Conservation (phyloP, 2,888 invertebrate species). For the Allygus modestus region DNA sequence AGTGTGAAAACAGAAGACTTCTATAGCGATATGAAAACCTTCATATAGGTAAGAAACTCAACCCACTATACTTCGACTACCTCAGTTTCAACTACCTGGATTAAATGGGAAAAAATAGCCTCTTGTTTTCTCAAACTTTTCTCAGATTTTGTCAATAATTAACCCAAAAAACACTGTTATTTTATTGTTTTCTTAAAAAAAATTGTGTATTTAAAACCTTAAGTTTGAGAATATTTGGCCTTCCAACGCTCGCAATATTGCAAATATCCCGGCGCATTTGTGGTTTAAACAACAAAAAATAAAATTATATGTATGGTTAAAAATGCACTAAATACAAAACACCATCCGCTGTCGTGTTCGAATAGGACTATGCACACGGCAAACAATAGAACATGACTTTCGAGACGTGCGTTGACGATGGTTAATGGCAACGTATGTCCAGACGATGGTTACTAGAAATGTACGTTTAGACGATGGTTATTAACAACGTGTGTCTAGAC, state of each 20-base stretch:
- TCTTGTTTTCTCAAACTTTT: background rate
- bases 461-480: background rate
- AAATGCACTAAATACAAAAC: background rate
- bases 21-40: too few species aligned
- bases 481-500: background rate
- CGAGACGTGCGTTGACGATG: background rate
- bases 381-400: too few species aligned
- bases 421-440: background rate
- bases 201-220: too few species aligned
- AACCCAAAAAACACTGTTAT: too few species aligned
- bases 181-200: too few species aligned
- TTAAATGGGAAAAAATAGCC: background rate
- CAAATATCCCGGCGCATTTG: too few species aligned
- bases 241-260: too few species aligned
- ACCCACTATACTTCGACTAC: background rate
- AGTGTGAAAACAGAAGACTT: too few species aligned
- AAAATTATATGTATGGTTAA: background rate
- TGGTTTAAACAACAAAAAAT: background rate
- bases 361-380: too few species aligned
- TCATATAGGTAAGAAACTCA: background rate
- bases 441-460: too few species aligned
- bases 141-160: background rate
- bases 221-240: too few species aligned
- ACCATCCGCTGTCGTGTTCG: background rate
- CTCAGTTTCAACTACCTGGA: background rate